Evolutionary conservation across 2,797 vertebrate species (phyloP).

Genomic region (Phalloptychus januarius): DNA sequence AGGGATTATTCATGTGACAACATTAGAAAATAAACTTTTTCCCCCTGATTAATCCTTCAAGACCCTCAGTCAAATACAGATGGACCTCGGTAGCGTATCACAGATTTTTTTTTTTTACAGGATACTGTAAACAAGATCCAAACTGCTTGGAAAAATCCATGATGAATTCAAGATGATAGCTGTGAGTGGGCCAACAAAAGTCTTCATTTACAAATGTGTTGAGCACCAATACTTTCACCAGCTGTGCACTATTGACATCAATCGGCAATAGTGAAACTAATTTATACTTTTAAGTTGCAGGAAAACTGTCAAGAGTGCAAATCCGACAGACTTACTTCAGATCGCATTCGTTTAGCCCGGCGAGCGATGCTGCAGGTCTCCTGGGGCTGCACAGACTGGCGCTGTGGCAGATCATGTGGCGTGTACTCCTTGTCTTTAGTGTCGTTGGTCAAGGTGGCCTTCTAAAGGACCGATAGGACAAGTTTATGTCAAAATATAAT

Average conservation of each 20-base stretch:
- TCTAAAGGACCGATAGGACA: slow-evolving; percentile 74
- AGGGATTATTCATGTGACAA: not conserved
- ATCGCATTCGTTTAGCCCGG: slow-evolving; percentile 90
- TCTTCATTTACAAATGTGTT: not conserved
- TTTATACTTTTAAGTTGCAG: not conserved
- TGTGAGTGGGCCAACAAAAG: not conserved
- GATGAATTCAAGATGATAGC: not conserved
- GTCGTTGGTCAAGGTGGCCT: slow-evolving; percentile 89
- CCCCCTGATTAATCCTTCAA: not conserved
- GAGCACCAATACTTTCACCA: not conserved
- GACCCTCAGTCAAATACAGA: not conserved
- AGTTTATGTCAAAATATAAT: not conserved
- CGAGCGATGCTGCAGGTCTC: slow-evolving; percentile 92
- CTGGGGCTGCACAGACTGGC: slow-evolving; percentile 90
- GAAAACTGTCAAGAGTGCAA: not conserved
- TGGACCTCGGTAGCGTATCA: not conserved
- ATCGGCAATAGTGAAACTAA: not conserved
- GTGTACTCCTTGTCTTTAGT: slow-evolving; percentile 98
- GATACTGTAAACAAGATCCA: not conserved
- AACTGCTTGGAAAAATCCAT: not conserved
- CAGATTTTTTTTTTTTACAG: not conserved
- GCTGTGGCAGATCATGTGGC: slow-evolving; percentile 93
- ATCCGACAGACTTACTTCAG: slow-evolving; percentile 83
- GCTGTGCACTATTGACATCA: not conserved
- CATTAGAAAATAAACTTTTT: not conserved